Percentiles rank a stretch among this genome's conserved stretches.
Conservation (phyloP, 1,140 invertebrate species). For the Helicoverpa zea region DNA sequence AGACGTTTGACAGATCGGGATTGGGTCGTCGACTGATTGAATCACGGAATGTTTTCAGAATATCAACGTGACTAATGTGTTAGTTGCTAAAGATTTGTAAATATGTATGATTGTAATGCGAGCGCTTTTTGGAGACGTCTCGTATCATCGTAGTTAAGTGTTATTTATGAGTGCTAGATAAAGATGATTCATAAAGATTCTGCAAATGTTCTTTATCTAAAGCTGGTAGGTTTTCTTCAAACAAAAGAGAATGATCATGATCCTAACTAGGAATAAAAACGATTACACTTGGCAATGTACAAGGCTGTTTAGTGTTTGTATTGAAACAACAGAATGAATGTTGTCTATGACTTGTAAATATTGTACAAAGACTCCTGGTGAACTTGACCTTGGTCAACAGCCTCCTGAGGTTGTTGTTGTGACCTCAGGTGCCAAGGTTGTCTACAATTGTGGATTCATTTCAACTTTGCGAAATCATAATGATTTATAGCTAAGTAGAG, state of each 20-base stretch:
- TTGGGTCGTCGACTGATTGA: conserved; percentile 31
- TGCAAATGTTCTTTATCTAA: conserved; percentile 14
- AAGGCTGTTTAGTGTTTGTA: not conserved
- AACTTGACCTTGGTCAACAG: conserved; percentile 11
- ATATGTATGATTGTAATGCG: not conserved
- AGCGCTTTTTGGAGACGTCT: not conserved
- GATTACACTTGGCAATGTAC: not conserved
- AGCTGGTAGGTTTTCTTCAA: conserved; percentile 17
- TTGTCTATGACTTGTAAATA: conserved; percentile 13
- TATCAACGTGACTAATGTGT: conserved; percentile 5
- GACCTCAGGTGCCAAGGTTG: conserved; percentile 22
- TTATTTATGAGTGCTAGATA: conserved; percentile 40
- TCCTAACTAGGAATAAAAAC: conserved; percentile 1
- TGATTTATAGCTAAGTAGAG: not conserved
- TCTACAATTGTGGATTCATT: not conserved
- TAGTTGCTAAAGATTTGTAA: conserved; percentile 5
- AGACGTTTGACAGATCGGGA: conserved; percentile 18
- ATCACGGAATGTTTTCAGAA: conserved; percentile 30
- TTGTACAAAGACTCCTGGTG: not conserved
- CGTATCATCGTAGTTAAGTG: not conserved
- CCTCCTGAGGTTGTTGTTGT: conserved; percentile 13
- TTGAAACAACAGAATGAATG: not conserved
- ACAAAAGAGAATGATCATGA: conserved; percentile 6
- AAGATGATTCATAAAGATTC: conserved; percentile 33
- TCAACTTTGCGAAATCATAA: conserved; percentile 19